Base-by-base conservation (phyloP, 2,797 vertebrate species). In the Sciaenops ocellatus region DNA sequence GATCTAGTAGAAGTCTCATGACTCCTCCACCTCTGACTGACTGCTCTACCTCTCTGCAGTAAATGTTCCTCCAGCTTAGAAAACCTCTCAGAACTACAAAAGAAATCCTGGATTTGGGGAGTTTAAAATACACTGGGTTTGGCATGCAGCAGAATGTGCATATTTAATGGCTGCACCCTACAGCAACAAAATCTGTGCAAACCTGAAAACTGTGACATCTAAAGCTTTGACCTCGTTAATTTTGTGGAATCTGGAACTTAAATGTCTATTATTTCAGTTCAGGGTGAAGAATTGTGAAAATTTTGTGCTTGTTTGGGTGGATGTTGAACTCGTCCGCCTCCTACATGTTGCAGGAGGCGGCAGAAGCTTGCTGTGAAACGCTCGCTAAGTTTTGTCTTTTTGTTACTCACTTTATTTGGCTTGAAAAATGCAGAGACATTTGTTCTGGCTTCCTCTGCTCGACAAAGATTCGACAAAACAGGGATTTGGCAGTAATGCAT, bases 321-420 rank as follows among this genome's bases (percentile, higher is more conserved):
- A 88, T 86, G 73, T 72, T 73, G 78, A 85, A 84, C 69, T 61
- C 3, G 22, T 69, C 51, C 72, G 59, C 78, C 87, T 81, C 86
- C 86, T 78, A 86, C 80, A 71, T 83, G 74, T 66, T 85, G 69
- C 63, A 79, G 87, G 73, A 87, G 84, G 78, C 24, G 38, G 79
- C 41, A 1, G 6, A 18, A 71, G 77, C 78, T 67, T 18, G 54
- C 55, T 69, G 73, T 64, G 72, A 74, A 79, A 44, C 7, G 16
- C 68, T 82, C 38, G 54, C 18, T 54, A 80, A 65, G 48, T 80
- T 85, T 73, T 64, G 20, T 73, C 38, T 62, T 79, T 74, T 66
- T 78, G 47, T 69, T 82, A 50, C 59, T 85, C 50, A 64, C 71
- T 85, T 73, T 73, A 64, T 61, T 81, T 75, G 82, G 60, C 73